Conservation (phyloP, 1,140 invertebrate genomes). For the Limonius californicus region DNA sequence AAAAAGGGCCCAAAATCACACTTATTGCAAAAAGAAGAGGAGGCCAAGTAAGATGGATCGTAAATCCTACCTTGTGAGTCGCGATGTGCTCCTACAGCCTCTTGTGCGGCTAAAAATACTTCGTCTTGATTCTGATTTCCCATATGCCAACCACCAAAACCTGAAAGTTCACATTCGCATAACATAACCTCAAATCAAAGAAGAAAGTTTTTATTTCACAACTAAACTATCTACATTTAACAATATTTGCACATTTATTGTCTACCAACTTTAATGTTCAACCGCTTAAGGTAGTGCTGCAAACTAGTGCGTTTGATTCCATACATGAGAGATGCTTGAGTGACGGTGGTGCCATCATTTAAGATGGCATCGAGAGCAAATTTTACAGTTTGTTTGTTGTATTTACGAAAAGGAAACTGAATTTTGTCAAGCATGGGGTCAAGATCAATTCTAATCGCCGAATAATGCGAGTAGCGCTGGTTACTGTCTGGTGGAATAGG, state of each 20-base stretch:
- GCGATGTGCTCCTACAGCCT: slow-evolving; percentile 65
- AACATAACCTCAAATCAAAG: too few species aligned
- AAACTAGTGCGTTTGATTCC: slow-evolving; percentile 56
- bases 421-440: neutral
- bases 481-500: slow-evolving; percentile 34
- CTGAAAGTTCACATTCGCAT: too few species aligned
- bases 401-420: slow-evolving; percentile 44
- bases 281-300: slow-evolving; percentile 57
- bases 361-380: slow-evolving; percentile 54
- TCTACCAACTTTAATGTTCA: slow-evolving; percentile 39
- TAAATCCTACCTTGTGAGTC: slow-evolving; percentile 73
- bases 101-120: slow-evolving; percentile 67
- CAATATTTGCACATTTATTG: too few species aligned
- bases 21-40: slow-evolving; percentile 18
- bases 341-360: slow-evolving; percentile 53
- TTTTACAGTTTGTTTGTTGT: slow-evolving; percentile 51
- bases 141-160: slow-evolving; percentile 63
- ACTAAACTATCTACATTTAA: too few species aligned
- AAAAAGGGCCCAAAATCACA: neutral
- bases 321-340: slow-evolving; percentile 52
- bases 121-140: slow-evolving; percentile 67
- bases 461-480: slow-evolving; percentile 8
- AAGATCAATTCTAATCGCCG: slow-evolving; percentile 10
- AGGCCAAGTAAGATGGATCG: slow-evolving; percentile 41
- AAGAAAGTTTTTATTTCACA: slow-evolving; percentile 21